Percentiles rank a stretch among this genome's conserved stretches.
Conservation (phyloP, 2,888 invertebrate species). For the Lycophotia porphyrea region DNA sequence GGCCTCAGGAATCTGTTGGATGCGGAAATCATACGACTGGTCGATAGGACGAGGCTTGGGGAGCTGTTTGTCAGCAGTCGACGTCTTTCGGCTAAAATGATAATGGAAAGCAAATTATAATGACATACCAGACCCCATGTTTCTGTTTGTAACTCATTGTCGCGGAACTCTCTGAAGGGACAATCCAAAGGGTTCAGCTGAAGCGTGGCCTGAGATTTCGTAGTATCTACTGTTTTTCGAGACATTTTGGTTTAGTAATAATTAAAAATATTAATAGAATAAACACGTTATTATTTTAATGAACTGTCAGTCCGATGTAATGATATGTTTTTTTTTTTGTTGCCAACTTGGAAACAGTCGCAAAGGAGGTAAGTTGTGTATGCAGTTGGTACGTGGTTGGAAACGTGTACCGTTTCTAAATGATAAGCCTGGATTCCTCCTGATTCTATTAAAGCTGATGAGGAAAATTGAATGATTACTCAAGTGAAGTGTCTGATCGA, state of each 20-base stretch:
- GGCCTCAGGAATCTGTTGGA: neutral
- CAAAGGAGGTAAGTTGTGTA: constrained; percentile 6
- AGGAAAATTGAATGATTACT: neutral
- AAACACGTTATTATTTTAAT: neutral
- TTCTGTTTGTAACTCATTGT: constrained; percentile 80
- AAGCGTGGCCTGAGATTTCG: constrained; percentile 60
- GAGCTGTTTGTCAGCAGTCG: neutral
- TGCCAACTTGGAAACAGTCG: neutral
- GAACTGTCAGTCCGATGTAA: constrained; percentile 17
- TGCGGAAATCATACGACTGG: neutral
- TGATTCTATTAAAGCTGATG: neutral
- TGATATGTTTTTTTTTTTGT: neutral
- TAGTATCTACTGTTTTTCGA: constrained; percentile 58
- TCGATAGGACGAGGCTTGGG: neutral
- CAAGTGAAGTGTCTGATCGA: neutral
- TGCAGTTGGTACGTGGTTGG: neutral
- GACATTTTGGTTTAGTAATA: constrained; percentile 57
- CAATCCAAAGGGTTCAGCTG: constrained; percentile 78
- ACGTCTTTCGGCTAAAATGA: neutral
- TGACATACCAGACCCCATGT: constrained; percentile 83
- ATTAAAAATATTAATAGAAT: neutral
- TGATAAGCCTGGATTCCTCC: neutral
- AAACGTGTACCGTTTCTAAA: neutral
- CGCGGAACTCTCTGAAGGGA: constrained; percentile 85
- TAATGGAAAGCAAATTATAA: neutral